phyloP scores from a whole-genome alignment of 1,140 invertebrate genomes.

The Mycetomoellerius zeteki region DNA sequence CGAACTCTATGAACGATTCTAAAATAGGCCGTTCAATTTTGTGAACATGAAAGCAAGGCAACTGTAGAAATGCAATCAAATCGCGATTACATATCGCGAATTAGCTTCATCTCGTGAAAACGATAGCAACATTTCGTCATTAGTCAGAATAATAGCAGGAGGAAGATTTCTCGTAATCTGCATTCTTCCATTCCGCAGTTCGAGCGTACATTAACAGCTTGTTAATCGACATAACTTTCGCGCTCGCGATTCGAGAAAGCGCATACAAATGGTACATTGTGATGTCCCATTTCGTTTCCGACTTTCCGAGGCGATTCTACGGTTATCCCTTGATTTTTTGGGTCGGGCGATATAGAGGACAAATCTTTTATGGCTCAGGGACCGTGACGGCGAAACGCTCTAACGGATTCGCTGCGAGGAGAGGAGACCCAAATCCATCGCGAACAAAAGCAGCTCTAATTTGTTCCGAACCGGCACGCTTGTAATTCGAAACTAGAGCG shows the following conservation, averaged over 20 bases:
- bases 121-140: conserved; percentile 34
- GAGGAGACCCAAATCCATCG: conserved; percentile 63
- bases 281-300: conserved; percentile 33
- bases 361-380: conserved; percentile 65
- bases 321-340: conserved; percentile 58
- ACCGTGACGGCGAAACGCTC: conserved; percentile 73
- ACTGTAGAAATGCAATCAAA: conserved; percentile 14
- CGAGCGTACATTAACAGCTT: conserved; percentile 22
- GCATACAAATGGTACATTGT: conserved; percentile 51
- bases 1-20: neutral
- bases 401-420: conserved; percentile 54
- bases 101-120: conserved; percentile 33
- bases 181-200: neutral
- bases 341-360: conserved; percentile 58
- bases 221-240: conserved; percentile 54
- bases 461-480: conserved; percentile 59
- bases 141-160: conserved; percentile 40
- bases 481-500: conserved; percentile 64
- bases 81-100: conserved; percentile 15
- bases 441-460: conserved; percentile 67
- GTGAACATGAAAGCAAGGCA: neutral
- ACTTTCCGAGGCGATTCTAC: conserved; percentile 17
- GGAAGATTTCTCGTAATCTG: conserved; percentile 42
- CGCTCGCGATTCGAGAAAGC: conserved; percentile 62
- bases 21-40: conserved; percentile 25